These are phyloP conservation scores for Hypsibius dujardini DNA, from an alignment of 1,140 invertebrate species.

Conservation along the genomic window DNA sequence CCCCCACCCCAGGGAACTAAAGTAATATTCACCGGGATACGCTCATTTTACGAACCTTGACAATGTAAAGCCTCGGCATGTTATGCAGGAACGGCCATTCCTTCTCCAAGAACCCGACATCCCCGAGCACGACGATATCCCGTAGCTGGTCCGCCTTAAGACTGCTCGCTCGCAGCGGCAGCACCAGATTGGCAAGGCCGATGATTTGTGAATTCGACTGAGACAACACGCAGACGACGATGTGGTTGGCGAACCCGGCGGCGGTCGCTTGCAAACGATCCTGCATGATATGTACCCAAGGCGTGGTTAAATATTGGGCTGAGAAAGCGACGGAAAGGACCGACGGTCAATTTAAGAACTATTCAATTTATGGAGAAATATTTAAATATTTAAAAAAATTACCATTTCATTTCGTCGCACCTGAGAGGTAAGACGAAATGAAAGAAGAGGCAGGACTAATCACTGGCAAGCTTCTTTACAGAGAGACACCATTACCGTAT, in stretches of 20 bases:
- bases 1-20: background rate
- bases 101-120: background rate
- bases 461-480: too few species aligned
- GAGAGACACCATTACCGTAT: too few species aligned
- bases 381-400: too few species aligned
- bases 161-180: background rate
- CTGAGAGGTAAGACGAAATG: too few species aligned
- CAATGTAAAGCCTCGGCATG: background rate
- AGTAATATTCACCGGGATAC: background rate
- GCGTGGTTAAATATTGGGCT: too few species aligned
- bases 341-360: too few species aligned
- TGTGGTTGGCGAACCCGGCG: background rate
- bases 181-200: background rate
- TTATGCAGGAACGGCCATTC: conserved; percentile 1
- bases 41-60: conserved; percentile 3
- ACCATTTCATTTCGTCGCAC: too few species aligned
- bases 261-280: background rate
- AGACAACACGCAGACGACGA: conserved; percentile 3
- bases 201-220: background rate
- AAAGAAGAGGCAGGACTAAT: too few species aligned
- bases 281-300: too few species aligned
- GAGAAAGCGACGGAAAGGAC: too few species aligned
- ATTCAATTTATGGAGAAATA: too few species aligned
- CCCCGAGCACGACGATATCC: background rate
- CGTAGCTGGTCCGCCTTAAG: background rate